phyloP scores from a whole-genome alignment of 2,113 vertebrate genomes.

The Paradisaea rubra region DNA sequence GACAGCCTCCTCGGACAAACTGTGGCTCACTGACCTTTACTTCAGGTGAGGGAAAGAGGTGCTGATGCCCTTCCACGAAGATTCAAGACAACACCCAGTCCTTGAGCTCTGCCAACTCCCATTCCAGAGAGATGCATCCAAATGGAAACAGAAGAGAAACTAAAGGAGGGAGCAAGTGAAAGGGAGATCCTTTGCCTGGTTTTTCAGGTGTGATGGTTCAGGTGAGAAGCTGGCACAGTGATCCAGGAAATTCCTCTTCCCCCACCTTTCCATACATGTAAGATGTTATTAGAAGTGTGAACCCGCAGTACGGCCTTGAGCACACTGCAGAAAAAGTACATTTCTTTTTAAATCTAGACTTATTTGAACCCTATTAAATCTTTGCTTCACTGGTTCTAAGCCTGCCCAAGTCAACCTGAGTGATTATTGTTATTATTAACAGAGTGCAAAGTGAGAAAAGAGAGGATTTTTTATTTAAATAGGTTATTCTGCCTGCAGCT shows the following conservation, averaged over 20 bases:
- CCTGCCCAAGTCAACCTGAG: conserved; percentile 26
- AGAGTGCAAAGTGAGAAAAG: neutral
- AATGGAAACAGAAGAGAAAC: neutral
- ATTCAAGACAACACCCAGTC: neutral
- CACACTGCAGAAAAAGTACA: neutral
- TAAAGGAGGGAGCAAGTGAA: neutral
- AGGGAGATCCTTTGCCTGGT: neutral
- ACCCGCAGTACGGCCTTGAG: neutral
- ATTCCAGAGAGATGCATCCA: neutral
- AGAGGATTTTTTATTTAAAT: neutral
- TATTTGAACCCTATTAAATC: conserved; percentile 35
- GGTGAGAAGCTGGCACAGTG: neutral
- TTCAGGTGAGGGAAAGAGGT: neutral
- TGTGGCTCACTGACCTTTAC: neutral
- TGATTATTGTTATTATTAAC: conserved; percentile 47
- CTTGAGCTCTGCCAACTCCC: neutral
- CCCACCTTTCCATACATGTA: neutral
- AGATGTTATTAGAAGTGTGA: neutral
- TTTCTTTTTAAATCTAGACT: neutral
- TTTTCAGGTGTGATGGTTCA: neutral
- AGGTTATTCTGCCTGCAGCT: conserved; percentile 4
- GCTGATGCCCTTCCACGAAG: neutral
- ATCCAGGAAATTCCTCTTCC: neutral
- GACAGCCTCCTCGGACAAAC: neutral
- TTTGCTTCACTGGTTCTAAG: conserved; percentile 24